Evolutionary conservation across 2,888 invertebrate species (phyloP).

Genomic region (Synergus gifuensis): DNA sequence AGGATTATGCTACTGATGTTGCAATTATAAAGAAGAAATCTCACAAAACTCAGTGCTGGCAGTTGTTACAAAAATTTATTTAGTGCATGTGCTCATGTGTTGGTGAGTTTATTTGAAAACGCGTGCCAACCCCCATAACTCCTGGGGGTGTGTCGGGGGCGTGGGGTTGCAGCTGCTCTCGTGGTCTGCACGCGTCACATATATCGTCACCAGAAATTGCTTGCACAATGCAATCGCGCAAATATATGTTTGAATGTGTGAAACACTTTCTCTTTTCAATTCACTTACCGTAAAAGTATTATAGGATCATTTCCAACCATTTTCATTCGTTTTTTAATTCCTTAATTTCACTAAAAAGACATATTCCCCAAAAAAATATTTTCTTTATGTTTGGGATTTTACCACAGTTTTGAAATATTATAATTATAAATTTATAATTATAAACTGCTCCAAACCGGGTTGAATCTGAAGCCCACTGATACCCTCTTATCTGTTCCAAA

Average conservation of each 20-base stretch:
- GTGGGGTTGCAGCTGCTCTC: constrained; percentile 65
- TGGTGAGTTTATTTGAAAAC: constrained; percentile 57
- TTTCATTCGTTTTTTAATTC: background rate
- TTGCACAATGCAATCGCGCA: constrained; percentile 34
- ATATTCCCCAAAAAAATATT: no score
- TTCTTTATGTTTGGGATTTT: no score
- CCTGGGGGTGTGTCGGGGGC: constrained; percentile 73
- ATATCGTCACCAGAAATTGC: constrained; percentile 50
- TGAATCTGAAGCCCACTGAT: background rate
- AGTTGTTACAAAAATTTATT: background rate
- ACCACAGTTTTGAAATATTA: no score
- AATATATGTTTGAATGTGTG: constrained; percentile 24
- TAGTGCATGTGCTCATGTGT: background rate
- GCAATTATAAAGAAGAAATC: background rate
- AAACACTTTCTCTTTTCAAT: background rate
- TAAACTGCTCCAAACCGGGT: no score
- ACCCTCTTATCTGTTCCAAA: background rate
- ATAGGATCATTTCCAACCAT: background rate
- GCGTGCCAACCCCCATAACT: constrained; percentile 62
- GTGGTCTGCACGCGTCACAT: constrained; percentile 57
- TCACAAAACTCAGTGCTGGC: background rate
- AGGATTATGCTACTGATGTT: background rate
- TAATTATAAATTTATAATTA: no score
- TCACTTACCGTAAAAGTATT: background rate
- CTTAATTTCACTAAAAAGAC: no score